A percentile compares a stretch with the other conserved stretches of the same genome.
phyloP scores from a whole-genome alignment of 2,888 invertebrate species.

The Ichneumon xanthorius region DNA sequence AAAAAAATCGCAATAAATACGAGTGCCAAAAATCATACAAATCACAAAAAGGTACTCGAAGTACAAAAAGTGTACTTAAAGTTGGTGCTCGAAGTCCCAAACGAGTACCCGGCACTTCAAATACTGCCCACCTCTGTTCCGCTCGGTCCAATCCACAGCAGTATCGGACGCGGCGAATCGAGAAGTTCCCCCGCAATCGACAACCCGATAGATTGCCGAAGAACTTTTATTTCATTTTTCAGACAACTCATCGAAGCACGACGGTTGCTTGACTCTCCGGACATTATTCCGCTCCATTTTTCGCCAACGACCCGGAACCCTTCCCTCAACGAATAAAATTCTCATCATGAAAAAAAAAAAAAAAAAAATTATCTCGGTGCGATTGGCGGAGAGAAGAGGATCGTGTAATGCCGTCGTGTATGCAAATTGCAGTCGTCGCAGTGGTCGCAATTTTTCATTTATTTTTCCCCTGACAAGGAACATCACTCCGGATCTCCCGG shows the following conservation, averaged over 20 bases:
- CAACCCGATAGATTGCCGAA: not conserved
- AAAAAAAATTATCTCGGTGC: not conserved
- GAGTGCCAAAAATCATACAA: too few species aligned
- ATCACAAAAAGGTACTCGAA: too few species aligned
- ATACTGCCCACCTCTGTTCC: too few species aligned
- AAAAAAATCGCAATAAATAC: too few species aligned
- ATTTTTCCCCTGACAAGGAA: not conserved
- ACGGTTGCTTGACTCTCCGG: not conserved
- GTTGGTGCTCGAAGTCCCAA: too few species aligned
- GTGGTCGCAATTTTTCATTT: not conserved
- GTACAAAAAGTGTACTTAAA: too few species aligned
- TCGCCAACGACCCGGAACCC: not conserved
- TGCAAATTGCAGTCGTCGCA: not conserved
- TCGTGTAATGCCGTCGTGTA: not conserved
- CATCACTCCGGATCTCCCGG: too few species aligned
- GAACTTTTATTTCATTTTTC: not conserved
- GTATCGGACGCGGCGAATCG: not conserved
- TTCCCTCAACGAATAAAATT: not conserved
- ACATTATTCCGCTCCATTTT: not conserved
- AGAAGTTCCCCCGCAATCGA: constrained; percentile 2
- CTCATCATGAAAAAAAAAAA: not conserved
- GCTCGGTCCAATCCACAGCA: not conserved
- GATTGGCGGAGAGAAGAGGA: not conserved
- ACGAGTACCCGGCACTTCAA: too few species aligned
- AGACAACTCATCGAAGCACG: not conserved